A percentile compares a stretch with the other conserved stretches of the same genome.
phyloP scores from a whole-genome alignment of 2,113 vertebrate species.

The Cathartes aura region DNA sequence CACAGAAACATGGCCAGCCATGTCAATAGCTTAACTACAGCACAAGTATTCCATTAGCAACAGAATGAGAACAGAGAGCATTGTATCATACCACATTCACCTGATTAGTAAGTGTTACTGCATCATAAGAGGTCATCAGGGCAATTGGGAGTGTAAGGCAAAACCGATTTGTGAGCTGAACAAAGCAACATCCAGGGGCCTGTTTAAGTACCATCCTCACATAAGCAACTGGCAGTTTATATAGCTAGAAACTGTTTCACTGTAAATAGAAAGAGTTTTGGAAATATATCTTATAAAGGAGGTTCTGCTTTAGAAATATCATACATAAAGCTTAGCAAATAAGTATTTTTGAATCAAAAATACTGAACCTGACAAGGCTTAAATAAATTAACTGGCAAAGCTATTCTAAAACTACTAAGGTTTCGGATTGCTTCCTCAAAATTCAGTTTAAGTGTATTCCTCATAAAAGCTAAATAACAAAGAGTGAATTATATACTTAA shows the following conservation, averaged over 20 bases:
- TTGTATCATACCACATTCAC: fast-evolving
- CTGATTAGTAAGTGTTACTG: too few relatives aligned
- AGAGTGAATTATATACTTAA: background rate
- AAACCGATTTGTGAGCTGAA: background rate
- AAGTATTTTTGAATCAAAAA: background rate
- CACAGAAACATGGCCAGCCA: background rate
- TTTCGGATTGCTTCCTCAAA: background rate
- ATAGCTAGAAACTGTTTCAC: background rate
- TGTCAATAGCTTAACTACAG: background rate
- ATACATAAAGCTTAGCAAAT: background rate
- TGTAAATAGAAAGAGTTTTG: background rate
- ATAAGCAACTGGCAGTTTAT: background rate
- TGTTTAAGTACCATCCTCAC: background rate
- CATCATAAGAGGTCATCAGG: background rate
- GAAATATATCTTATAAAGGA: background rate
- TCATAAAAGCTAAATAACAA: background rate
- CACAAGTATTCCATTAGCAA: too few relatives aligned
- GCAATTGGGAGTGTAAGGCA: background rate
- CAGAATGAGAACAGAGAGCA: background rate
- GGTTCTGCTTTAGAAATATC: background rate
- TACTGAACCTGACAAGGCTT: background rate
- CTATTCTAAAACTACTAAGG: background rate
- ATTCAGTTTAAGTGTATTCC: background rate
- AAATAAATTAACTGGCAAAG: background rate
- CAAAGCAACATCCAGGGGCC: background rate